Base-by-base conservation (phyloP, 2,797 vertebrate species). In the Psittacula echo region DNA sequence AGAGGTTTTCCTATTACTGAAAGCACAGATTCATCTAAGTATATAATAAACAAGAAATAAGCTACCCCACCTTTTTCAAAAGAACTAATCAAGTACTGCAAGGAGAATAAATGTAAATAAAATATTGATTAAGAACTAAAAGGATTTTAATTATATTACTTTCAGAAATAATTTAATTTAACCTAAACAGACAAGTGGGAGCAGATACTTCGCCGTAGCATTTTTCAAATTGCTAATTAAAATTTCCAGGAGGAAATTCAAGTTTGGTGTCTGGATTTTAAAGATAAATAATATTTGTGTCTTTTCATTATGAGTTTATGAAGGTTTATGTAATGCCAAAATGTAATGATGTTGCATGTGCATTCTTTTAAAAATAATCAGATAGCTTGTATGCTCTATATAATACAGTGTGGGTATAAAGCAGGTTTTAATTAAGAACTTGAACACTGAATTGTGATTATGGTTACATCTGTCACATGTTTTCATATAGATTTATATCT, bases 111-210 rank as follows among this genome's bases (percentile, higher is more conserved):
- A 96, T 94, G 91, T 93, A 98, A 98, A 97, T 98, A 98, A 98
- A 97, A 97, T 98, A 98, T 97, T 98, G 97, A 98, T 98, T 97
- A 97, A 95, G 90, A 98, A 94, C 97, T 98, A 97, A 98, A 98
- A 98, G 97, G 95, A 97, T 97, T 98, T 96, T 97, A 97, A 97
- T 98, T 97, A 96, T 96, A 96, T 98, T 98, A 97, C 93, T 95
- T 97, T 94, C 88, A 97, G 90, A 98, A 97, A 98, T 97, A 97
- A 98, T 97, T 97, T 97, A 96, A 98, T 97, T 98, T 98, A 97
- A 96, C 85, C 87, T 93, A 96, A 97, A 96, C 71, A 97, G 92
- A 96, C 89, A 97, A 97, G 79, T 96, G 94, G 93, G 94, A 97
- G 76, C 95, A 96, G 72, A 96, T 97, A 97, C 30, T 95, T 97